Percentiles rank a stretch among this genome's conserved stretches.
phyloP scores from a whole-genome alignment of 1,140 invertebrate species.

The Ostrea denselamellosa region DNA sequence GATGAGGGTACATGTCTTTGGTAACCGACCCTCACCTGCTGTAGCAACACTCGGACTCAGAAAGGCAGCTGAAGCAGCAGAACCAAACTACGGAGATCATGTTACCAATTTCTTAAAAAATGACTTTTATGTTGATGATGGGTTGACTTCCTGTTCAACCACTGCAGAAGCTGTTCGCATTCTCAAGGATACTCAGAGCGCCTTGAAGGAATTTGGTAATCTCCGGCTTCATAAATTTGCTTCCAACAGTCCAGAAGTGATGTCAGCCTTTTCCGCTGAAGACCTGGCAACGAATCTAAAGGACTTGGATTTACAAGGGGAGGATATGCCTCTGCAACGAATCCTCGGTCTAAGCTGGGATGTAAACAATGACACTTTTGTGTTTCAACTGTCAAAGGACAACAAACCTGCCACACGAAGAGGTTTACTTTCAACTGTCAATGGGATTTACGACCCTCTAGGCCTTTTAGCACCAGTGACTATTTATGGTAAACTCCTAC shows the following conservation, averaged over 20 bases:
- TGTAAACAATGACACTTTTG: conserved; percentile 50
- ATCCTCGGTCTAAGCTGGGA: conserved; percentile 53
- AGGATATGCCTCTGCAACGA: conserved; percentile 48
- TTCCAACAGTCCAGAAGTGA: conserved; percentile 42
- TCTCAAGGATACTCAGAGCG: conserved; percentile 45
- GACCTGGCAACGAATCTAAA: conserved; percentile 52
- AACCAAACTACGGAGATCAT: conserved; percentile 41
- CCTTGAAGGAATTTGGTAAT: conserved; percentile 41
- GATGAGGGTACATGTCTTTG: conserved; percentile 60
- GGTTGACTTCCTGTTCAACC: conserved; percentile 38
- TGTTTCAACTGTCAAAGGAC: conserved; percentile 35
- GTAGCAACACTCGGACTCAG: conserved; percentile 50
- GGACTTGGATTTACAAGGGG: conserved; percentile 44
- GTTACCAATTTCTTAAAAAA: conserved; percentile 43
- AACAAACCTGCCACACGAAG: conserved; percentile 17
- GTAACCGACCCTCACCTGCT: conserved; percentile 55
- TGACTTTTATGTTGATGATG: conserved; percentile 54
- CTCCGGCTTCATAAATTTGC: conserved; percentile 51
- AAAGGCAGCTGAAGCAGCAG: conserved; percentile 31
- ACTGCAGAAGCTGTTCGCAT: conserved; percentile 32
- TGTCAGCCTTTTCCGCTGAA: conserved; percentile 41
- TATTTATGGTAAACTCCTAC: conserved; percentile 4
- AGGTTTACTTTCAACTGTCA: conserved; percentile 12
- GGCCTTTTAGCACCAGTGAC: conserved; percentile 4
- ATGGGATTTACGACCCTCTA: conserved; percentile 22